Base-by-base conservation (phyloP, 64 coral and sea anemone genomes). In the Montipora efflorescens region DNA sequence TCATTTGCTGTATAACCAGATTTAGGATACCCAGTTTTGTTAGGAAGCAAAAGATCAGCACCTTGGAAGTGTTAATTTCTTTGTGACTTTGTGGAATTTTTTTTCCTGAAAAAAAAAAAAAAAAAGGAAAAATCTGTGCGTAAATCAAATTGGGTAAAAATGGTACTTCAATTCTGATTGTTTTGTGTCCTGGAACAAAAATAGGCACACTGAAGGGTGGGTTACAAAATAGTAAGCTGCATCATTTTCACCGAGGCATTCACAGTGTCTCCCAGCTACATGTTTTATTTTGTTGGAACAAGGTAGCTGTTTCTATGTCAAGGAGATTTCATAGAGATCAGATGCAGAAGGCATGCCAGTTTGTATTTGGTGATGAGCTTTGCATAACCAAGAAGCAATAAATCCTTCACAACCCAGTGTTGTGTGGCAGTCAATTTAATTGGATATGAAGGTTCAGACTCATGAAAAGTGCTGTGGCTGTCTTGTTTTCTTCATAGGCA, bases 251-350 rank as follows among this genome's bases (percentile, higher is more conserved):
- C 76, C 48, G 64, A 85, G 43, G 21, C 82, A 70, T 70, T 85
- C 82, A 15, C 46, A 70, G 45, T 85, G 66, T 85, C 82, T 45
- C 45, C 64, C 66, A 67, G 62, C 45, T 85, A 71, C 46, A 16
- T 70, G 82, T 85, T 71, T 71, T 85, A 36, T 85, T 49, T 48
- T 18, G 8, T 13, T 49, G 47, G 82, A 85, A 85, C 81, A 69
- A n/a, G 14, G 46, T 70, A 70, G 61, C 61, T 85, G 82, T 85
- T 10, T 8, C 19, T 50, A 46, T 50, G 16, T 16, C 16, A 11
- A 49, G 64, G 18, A 44, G 66, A 49, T 85, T 85, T 85, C 82
- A 70, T 12, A 15, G 82, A 51, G 66, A 49, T 85, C 46, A 85
- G 61, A 11, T 44, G 47, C 82, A 49, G 57, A 64, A 70, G 82